These are phyloP conservation scores for Lordiphosa stackelbergi DNA, from an alignment of 1,140 invertebrate species.

Conservation along the genomic window DNA sequence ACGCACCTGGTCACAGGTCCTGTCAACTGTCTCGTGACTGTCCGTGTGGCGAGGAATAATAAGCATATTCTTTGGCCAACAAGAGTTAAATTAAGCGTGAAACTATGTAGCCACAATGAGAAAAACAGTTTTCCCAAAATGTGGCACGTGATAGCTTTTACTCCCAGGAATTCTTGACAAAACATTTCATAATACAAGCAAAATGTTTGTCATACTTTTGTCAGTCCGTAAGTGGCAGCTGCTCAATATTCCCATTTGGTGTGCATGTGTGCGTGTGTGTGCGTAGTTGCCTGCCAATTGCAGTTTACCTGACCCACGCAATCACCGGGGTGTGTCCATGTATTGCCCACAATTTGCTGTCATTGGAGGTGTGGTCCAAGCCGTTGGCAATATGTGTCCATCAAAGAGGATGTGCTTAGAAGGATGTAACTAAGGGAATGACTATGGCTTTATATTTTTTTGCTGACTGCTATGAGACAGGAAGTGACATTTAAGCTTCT, in stretches of 20 bases:
- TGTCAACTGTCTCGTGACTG: constrained; percentile 9
- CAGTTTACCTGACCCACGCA: constrained; percentile 56
- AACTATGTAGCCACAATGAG: constrained; percentile 33
- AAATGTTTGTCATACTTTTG: constrained; percentile 46
- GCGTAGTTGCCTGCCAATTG: constrained; percentile 51
- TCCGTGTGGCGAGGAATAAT: constrained; percentile 26
- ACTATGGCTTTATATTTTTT: constrained; percentile 6
- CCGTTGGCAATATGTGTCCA: constrained; percentile 7
- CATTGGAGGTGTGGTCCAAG: constrained; percentile 5
- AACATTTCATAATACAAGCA: constrained; percentile 2
- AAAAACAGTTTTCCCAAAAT: constrained; percentile 1
- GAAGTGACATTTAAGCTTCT: constrained; percentile 12
- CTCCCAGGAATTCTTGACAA: no score
- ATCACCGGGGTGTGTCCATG: constrained; percentile 43
- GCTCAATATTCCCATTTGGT: constrained; percentile 8
- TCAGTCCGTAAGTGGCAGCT: constrained; percentile 46
- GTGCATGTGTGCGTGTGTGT: not conserved
- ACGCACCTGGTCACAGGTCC: constrained; percentile 31
- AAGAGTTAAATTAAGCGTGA: constrained; percentile 34
- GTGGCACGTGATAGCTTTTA: not conserved
- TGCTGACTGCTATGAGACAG: constrained; percentile 9
- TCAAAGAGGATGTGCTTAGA: constrained; percentile 6
- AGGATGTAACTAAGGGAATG: constrained; percentile 7
- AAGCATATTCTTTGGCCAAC: constrained; percentile 24
- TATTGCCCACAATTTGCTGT: constrained; percentile 17